Evolutionary conservation across 1,140 invertebrate genomes (phyloP).

Genomic region (Dendrolimus punctatus): DNA sequence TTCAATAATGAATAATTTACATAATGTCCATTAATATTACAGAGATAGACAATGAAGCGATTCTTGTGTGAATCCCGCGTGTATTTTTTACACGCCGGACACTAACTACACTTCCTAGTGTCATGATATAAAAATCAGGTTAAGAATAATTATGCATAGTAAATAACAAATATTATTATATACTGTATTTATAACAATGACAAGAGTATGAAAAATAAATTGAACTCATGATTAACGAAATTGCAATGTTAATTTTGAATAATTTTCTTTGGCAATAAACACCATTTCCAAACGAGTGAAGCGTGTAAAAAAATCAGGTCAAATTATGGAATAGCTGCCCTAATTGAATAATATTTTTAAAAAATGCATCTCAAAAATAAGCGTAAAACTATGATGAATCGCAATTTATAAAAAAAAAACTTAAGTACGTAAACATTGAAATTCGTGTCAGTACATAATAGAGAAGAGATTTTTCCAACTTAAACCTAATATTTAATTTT

Average conservation of each 20-base stretch:
- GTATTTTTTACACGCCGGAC: constrained; percentile 16
- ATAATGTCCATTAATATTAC: constrained; percentile 41
- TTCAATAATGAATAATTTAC: constrained; percentile 62
- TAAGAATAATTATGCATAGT: constrained; percentile 52
- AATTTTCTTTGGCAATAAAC: constrained; percentile 61
- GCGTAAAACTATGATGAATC: constrained; percentile 51
- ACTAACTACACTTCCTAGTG: constrained; percentile 58
- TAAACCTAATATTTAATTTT: constrained; percentile 39
- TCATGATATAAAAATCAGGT: constrained; percentile 36
- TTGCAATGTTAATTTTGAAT: constrained; percentile 36
- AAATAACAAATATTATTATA: constrained; percentile 40
- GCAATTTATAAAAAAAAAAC: constrained; percentile 34
- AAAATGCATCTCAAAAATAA: constrained; percentile 66
- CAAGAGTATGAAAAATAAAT: constrained; percentile 28
- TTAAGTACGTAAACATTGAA: constrained; percentile 63
- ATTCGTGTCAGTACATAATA: constrained; percentile 44
- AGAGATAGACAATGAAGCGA: constrained; percentile 45
- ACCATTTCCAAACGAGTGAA: constrained; percentile 33
- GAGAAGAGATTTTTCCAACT: constrained; percentile 44
- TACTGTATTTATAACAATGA: constrained; percentile 45
- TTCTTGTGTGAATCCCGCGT: constrained; percentile 23
- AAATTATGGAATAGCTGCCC: constrained; percentile 57
- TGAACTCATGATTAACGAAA: constrained; percentile 12
- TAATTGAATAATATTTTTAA: constrained; percentile 38
- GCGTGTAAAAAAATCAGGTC: constrained; percentile 40